Base-by-base conservation (phyloP, 2,113 vertebrate species). In the Gavialis gangeticus region DNA sequence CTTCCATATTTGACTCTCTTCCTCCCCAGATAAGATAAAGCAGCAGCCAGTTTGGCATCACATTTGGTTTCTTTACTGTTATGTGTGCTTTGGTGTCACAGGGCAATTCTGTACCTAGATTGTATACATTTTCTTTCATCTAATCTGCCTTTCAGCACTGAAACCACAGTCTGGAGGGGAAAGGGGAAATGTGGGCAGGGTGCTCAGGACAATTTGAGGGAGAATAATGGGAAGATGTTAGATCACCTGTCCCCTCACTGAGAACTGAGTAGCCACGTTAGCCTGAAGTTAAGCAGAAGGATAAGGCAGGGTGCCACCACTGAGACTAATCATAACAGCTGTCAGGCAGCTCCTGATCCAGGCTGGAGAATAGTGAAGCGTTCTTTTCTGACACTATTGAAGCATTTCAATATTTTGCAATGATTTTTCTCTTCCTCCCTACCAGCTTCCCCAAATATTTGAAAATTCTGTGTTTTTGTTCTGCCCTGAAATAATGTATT, bases 341-440 rank as follows among this genome's bases (percentile, higher is more conserved):
- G 46, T 46, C 46, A 46, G 46, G 46, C 46, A 4, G 66, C 92
- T 92, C 15, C 30, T 87, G 69, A 30, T 18, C 57, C 46, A 46
- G 46, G 46, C 46, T 93, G 87, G 67, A 14, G 94, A 92, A 92
- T 34, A 89, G 57, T 69, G 55, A 22, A 85, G 19, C 25, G 28
- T 77, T 90, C 28, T 75, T 75, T 15, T 59, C 67, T 75, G 67
- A 54, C 87, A 10, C 62, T 92, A 30, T 83, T 69, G 55, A 69
- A 94, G 62, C 75, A 85, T 76, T 84, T 75, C 86, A 82, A 25
- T 90, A 85, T 85, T 93, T 92, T 59, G 28, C 3, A 87, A 22
- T 14, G 17, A 67, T 5, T 67, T 89, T 67, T 54, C 56, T 37
- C 91, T 81, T 95, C 37, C 30, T 79, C 46, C 46, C 46, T 46